Base-by-base conservation (phyloP, 2,888 invertebrate species). In the Cheilosia urbana region DNA sequence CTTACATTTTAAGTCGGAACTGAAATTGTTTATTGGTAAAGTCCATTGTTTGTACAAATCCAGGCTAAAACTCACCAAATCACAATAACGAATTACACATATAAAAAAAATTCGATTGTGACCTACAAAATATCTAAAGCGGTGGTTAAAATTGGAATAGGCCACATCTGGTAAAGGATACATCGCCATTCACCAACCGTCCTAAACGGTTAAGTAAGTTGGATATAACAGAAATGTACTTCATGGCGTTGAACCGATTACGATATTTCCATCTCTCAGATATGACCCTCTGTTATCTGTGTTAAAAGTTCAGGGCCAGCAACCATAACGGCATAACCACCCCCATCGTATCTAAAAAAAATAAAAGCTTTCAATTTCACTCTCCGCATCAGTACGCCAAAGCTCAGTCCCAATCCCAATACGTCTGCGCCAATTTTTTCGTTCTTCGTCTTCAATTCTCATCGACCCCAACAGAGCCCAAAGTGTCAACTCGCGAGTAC, bases 281-380 rank as follows among this genome's bases (percentile, higher is more conserved):
- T 30, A 30, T 73, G 73, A 75, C 68, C 57, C 62, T 69, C 68
- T 68, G 51, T 79, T 83, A 79, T 73, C 83, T 83, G 51, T 83
- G 83, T 42, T 83, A 79, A 83, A 79, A 79, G 83, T 83, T 83
- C 83, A 83, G 68, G 83, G 83, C 73, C 79, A 83, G 27, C 17
- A 77, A 15, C 17, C 4, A 55, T 21, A 34, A 24, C 37, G 11
- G 15, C 4, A 55, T 21, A 34, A 24, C 37, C 53, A 60, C 30
- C 27, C 19, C n/a, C 6, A 42, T 19, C 30, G 1, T 57, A 21
- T 40, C 55, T 34, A 1, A 34, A 15, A 53, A 21, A 24, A 24
- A 24, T 2, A 2, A 17, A 17, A 63, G 68, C 58, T 83, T 79
- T 69, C 21, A 42, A 24, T 45, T 57, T 63, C 55, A 58, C 73